Evolutionary conservation across 2,113 vertebrate genomes (phyloP).

Genomic region (Rhineura floridana): DNA sequence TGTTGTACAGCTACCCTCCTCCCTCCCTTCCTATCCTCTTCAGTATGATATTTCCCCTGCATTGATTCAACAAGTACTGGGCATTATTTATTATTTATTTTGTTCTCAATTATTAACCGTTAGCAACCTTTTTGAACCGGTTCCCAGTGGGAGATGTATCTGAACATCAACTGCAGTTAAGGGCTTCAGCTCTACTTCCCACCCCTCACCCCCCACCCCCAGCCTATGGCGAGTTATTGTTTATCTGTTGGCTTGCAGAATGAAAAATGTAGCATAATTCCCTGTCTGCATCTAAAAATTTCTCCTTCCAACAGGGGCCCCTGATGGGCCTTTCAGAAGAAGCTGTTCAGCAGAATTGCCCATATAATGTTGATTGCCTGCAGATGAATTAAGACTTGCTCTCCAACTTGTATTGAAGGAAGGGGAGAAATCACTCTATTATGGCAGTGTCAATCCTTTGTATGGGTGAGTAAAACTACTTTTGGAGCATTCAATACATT

Average conservation of each 20-base stretch:
- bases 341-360: neutral
- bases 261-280: neutral
- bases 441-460: neutral
- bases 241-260: neutral
- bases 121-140: slow-evolving; percentile 30
- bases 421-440: neutral
- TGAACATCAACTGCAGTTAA: neutral
- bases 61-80: neutral
- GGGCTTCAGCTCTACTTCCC: slow-evolving; percentile 1
- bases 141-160: neutral
- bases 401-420: neutral
- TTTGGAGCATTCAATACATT: neutral
- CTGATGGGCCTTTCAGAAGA: neutral
- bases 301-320: neutral
- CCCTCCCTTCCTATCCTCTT: neutral
- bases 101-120: neutral
- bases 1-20: neutral
- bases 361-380: neutral
- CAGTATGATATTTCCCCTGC: neutral
- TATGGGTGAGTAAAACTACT: slow-evolving; percentile 1
- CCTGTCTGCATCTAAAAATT: neutral
- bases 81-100: slow-evolving; percentile 22
- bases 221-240: neutral
- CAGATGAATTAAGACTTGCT: slow-evolving; percentile 15
- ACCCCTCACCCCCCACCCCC: accelerated